These are phyloP conservation scores for Chironomus striatipennis DNA, from an alignment of 1,140 invertebrate species.

Conservation along the genomic window DNA sequence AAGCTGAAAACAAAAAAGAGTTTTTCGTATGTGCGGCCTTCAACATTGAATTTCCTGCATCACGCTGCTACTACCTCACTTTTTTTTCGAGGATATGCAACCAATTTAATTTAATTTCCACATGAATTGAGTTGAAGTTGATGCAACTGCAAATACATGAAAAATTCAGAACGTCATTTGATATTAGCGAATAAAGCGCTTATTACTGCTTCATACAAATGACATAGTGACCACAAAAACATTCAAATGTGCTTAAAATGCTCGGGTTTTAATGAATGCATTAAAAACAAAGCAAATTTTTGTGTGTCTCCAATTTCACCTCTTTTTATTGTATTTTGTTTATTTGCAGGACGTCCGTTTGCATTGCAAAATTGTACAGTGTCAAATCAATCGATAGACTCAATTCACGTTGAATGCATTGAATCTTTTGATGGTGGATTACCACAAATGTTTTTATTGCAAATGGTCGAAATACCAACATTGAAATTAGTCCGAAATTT, in stretches of 20 bases:
- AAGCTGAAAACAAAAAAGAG: too few species aligned
- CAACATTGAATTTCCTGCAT: too few species aligned
- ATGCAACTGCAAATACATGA: background rate
- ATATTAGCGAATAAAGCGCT: too few species aligned
- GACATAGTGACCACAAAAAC: background rate
- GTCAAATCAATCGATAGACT: slow-evolving; percentile 76
- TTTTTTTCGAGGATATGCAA: background rate
- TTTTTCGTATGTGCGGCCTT: too few species aligned
- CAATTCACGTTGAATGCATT: slow-evolving; percentile 65
- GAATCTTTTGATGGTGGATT: slow-evolving; percentile 80
- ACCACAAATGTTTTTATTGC: slow-evolving; percentile 69
- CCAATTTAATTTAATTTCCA: slow-evolving; percentile 19
- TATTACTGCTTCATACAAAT: too few species aligned
- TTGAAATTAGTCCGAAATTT: slow-evolving; percentile 42
- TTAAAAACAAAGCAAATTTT: background rate
- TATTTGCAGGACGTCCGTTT: slow-evolving; percentile 66
- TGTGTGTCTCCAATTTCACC: slow-evolving; percentile 17
- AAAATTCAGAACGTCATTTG: too few species aligned
- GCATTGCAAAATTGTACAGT: slow-evolving; percentile 79
- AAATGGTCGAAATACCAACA: slow-evolving; percentile 56
- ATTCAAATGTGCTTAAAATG: background rate
- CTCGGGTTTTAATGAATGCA: background rate
- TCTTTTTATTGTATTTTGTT: slow-evolving; percentile 27
- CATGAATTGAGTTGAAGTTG: background rate
- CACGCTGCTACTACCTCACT: background rate